Evolutionary conservation across 2,888 invertebrate species (phyloP).

Genomic region (Pecten maximus): DNA sequence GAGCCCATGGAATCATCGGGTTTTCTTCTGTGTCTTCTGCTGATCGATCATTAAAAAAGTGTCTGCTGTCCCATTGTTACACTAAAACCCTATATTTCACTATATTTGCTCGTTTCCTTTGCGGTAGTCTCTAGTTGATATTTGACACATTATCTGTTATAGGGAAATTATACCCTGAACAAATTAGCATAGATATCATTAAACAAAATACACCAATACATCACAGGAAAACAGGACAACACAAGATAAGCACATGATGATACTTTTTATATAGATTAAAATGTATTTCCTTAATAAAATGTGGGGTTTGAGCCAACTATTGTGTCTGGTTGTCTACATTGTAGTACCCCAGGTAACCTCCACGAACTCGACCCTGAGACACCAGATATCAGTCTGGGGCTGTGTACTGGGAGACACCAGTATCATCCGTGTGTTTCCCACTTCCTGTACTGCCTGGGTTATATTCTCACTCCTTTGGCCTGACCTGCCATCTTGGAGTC

Average conservation of each 20-base stretch:
- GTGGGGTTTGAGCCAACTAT: not conserved
- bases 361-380: not conserved
- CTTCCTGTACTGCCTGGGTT: not conserved
- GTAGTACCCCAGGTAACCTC: not conserved
- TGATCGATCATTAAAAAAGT: too few species aligned
- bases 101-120: too few species aligned
- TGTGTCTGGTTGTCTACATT: not conserved
- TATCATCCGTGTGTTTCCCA: not conserved
- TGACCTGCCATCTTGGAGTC: not conserved
- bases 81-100: too few species aligned
- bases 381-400: not conserved
- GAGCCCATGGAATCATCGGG: too few species aligned
- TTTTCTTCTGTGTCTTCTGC: too few species aligned
- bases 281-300: not conserved
- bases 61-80: too few species aligned
- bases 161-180: too few species aligned
- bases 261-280: not conserved
- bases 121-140: too few species aligned
- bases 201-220: not conserved
- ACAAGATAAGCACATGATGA: not conserved
- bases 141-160: too few species aligned
- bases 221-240: not conserved
- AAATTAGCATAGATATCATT: too few species aligned
- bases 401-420: not conserved
- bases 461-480: not conserved